Evolutionary conservation across 1,140 invertebrate genomes (phyloP).

Genomic region (Globodera rostochiensis): DNA sequence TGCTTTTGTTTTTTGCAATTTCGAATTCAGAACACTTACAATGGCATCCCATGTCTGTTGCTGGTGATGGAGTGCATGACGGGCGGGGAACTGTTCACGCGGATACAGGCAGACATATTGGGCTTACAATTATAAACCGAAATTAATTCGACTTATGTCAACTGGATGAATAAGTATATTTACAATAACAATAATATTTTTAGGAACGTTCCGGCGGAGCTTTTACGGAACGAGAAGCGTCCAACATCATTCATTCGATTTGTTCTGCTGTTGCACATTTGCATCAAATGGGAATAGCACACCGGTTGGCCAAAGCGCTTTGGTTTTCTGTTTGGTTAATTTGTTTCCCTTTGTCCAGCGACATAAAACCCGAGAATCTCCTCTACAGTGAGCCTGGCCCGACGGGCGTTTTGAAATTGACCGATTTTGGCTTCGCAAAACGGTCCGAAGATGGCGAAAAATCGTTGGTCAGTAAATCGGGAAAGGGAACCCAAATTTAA

Average conservation of each 20-base stretch:
- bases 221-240: slow-evolving; percentile 73
- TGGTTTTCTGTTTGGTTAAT: slow-evolving; percentile 86
- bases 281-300: slow-evolving; percentile 83
- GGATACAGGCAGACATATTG: slow-evolving; percentile 35
- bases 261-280: slow-evolving; percentile 89
- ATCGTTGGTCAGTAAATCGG: slow-evolving; percentile 58
- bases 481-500: neutral
- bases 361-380: slow-evolving; percentile 69
- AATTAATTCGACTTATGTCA: too few species aligned
- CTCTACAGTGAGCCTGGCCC: slow-evolving; percentile 67
- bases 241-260: slow-evolving; percentile 91
- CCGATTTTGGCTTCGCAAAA: slow-evolving; percentile 70
- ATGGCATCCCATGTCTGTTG: slow-evolving; percentile 83
- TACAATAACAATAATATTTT: slow-evolving; percentile 23
- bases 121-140: too few species aligned
- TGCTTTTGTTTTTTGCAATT: neutral
- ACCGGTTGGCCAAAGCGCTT: slow-evolving; percentile 64
- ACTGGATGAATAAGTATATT: too few species aligned
- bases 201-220: slow-evolving; percentile 52
- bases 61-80: slow-evolving; percentile 99
- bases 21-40: slow-evolving; percentile 76
- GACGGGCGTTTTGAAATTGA: slow-evolving; percentile 80
- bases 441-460: slow-evolving; percentile 52
- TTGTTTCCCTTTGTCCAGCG: slow-evolving; percentile 42
- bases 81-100: slow-evolving; percentile 85